Evolutionary conservation across 2,888 invertebrate species (phyloP), one percentile per base, ranked within the genome.

Genomic region (Pardosa pseudoannulata): DNA sequence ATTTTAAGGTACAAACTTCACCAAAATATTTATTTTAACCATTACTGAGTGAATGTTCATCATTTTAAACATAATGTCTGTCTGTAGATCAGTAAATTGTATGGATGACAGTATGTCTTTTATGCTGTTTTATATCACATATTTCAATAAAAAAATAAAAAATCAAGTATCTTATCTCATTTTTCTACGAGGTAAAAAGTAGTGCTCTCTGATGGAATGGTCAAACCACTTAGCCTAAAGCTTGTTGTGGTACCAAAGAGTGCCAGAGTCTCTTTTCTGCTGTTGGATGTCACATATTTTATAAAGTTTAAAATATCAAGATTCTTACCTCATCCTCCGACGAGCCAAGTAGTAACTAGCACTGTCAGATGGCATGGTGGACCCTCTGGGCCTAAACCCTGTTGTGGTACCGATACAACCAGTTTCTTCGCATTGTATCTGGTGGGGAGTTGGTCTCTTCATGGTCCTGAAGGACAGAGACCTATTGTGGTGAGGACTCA

Each of bases 321-420:
- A n/a, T 36, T 36, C 56, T 56, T 16, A 56, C 56, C 56, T 56
- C 23, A 56, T 56, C 23, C 56, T 7, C 1, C 56, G 56, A 23
- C 56, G 56, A 23, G 56, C 56, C 23, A 56, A 56, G 11, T 56
- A 56, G 11, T 56, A 56, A 56, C 56, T 56, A 23, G 56, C 56
- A 23, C 79, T 83, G 27, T 88, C 83, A 16, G 87, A 82, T 1
- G 88, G 88, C 88, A 88, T 88, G 39, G 88, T 88, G 0, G 88
- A 83, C 2, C 80, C 88, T 11, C 88, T 41, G 1, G 88, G 85
- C 29, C 88, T 27, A 41, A 88, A 88, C 0, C 75, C 65, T 2
- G 56, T 56, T 23, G 56, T 56, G 1, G 29, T 41, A 9, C 39
- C n/a, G 23, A 23, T 56, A 23, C 23, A 23, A 23, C 13, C 56